A percentile compares a stretch with the other conserved stretches of the same genome.
Conservation (phyloP, 64 coral and sea anemone genomes). For the Catalaphyllia jardinei region DNA sequence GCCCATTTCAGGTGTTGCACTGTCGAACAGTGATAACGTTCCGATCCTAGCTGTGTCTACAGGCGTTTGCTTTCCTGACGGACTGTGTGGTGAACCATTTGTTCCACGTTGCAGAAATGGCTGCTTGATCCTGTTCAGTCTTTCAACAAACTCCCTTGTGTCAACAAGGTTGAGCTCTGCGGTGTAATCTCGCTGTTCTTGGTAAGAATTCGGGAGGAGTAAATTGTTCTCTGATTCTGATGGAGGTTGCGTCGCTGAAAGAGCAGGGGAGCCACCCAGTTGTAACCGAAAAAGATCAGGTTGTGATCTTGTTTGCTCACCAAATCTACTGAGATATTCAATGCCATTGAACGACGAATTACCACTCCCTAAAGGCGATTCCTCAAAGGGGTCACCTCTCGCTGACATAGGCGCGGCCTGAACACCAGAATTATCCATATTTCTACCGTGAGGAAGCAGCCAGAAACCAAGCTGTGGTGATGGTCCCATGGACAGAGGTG, state of each 20-base stretch:
- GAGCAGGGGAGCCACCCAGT: too few relatives aligned
- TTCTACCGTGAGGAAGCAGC: slow-evolving; percentile 6
- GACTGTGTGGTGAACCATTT: not conserved
- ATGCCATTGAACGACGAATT: slow-evolving; percentile 26
- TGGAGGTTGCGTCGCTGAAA: not conserved
- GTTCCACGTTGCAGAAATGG: not conserved
- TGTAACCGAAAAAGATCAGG: not conserved
- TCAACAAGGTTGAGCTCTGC: slow-evolving; percentile 22
- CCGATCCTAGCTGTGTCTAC: not conserved
- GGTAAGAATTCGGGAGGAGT: not conserved
- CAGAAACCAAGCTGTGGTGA: slow-evolving; percentile 33
- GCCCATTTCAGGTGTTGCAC: not conserved
- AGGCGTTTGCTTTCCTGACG: not conserved
- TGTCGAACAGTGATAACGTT: not conserved
- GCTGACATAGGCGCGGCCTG: not conserved
- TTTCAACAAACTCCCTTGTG: slow-evolving; percentile 7
- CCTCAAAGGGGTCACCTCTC: not conserved
- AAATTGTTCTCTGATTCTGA: too few relatives aligned
- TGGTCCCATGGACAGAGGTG: not conserved
- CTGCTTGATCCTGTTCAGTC: not conserved
- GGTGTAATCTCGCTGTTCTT: not conserved
- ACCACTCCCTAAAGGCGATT: not conserved
- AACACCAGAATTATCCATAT: not conserved
- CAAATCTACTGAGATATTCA: not conserved
- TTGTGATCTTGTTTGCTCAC: not conserved